phyloP scores from a whole-genome alignment of 2,113 vertebrate genomes.

The Thamnaconus septentrionalis region DNA sequence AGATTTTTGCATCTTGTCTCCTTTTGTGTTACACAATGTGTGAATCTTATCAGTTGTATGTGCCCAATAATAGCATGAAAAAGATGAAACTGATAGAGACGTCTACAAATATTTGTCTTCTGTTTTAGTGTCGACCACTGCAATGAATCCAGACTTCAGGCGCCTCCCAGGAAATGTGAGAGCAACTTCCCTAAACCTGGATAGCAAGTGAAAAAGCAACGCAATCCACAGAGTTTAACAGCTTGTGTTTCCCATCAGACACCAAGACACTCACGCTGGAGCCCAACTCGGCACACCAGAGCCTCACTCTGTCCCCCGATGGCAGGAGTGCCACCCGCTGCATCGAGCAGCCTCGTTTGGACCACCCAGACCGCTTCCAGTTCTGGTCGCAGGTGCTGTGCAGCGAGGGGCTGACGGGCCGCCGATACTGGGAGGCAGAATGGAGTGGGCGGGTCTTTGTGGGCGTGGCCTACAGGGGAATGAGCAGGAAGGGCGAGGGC shows the following conservation, averaged over 20 bases:
- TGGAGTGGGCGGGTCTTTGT: conserved; percentile 46
- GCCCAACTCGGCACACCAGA: conserved; percentile 61
- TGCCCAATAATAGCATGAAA: too few species aligned
- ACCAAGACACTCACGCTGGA: conserved; percentile 46
- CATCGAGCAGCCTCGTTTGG: conserved; percentile 23
- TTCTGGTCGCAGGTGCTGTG: conserved; percentile 63
- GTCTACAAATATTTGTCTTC: neutral
- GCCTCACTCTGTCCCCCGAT: conserved; percentile 43
- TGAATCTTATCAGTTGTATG: too few species aligned
- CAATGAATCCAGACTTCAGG: conserved; percentile 44
- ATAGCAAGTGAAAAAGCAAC: neutral
- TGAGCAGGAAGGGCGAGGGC: conserved; percentile 58
- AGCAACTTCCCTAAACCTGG: neutral
- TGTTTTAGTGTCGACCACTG: conserved; percentile 54
- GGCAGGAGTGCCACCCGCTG: conserved; percentile 44
- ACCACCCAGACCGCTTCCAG: conserved; percentile 54
- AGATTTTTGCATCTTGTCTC: too few species aligned
- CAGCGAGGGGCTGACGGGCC: conserved; percentile 36
- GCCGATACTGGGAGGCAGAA: conserved; percentile 66
- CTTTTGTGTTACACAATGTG: too few species aligned
- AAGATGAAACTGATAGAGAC: too few species aligned
- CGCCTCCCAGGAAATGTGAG: conserved; percentile 67
- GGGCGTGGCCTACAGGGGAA: conserved; percentile 53
- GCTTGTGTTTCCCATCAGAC: conserved; percentile 30
- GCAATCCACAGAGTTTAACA: neutral